phyloP scores from a whole-genome alignment of 2,888 invertebrate genomes.

The Pterobdella sp. region DNA sequence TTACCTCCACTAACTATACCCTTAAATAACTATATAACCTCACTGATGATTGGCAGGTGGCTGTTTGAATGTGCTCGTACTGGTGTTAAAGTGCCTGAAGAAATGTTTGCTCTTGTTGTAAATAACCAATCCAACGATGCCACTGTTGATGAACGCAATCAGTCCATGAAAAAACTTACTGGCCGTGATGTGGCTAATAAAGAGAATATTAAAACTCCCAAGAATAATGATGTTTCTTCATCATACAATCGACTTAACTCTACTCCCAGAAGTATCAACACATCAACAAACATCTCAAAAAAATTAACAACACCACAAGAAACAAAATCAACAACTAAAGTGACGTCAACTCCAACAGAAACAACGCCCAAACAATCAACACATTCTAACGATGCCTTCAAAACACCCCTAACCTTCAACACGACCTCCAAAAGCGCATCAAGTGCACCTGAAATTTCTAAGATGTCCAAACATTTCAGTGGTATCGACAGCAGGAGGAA shows the following conservation, averaged over 20 bases:
- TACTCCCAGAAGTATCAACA: neutral
- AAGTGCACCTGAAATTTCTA: too few species aligned
- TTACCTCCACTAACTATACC: neutral
- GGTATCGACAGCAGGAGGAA: too few species aligned
- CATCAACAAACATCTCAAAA: neutral
- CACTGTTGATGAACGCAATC: neutral
- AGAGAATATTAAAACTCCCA: neutral
- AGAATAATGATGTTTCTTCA: neutral
- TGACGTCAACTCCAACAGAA: too few species aligned
- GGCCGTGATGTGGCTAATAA: too few species aligned
- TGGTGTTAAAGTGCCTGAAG: conserved; percentile 47
- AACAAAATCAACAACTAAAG: neutral
- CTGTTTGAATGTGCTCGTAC: conserved; percentile 62
- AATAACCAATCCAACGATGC: neutral
- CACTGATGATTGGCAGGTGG: conserved; percentile 57
- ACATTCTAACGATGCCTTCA: too few species aligned
- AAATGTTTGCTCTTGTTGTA: neutral
- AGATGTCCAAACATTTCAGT: too few species aligned
- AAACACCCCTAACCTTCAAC: too few species aligned
- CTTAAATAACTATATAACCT: neutral
- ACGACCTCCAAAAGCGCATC: too few species aligned
- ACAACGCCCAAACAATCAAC: too few species aligned
- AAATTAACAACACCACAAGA: neutral
- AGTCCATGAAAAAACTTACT: too few species aligned
- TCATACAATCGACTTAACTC: neutral